Evolutionary conservation across 1,140 invertebrate species (phyloP), one percentile per base, ranked within the genome.

Genomic region (Planococcus citri): DNA sequence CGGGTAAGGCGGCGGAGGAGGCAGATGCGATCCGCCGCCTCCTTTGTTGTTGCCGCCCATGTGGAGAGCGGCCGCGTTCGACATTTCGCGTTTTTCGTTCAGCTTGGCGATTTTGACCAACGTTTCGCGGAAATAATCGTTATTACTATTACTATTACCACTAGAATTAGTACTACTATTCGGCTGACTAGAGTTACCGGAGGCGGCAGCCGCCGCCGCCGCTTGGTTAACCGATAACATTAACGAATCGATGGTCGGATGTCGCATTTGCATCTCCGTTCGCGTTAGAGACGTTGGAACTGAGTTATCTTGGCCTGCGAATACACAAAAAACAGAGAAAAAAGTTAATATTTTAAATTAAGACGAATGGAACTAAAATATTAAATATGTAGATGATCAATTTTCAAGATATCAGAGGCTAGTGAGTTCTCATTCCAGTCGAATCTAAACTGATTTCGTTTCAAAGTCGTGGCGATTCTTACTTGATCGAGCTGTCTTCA

Each of bases 61-160:
- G 41, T 51, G 41, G 17, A 51, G 41, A 3, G 10, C 60, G 22
- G 60, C 60, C 3, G 10, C 24, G 2, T 4, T 9, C 60, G 60
- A 24, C 12, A 64, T 64, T 3, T 64, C 60, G 60, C 60, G 60
- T 64, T 64, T 64, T 25, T 64, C 60, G 60, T 64, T 81, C 64
- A 83, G 78, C 77, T 87, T 88, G 1, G 87, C 87, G 75, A 89
- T 88, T 75, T 89, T 86, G 2, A 89, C 83, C n/a, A 90, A 79
- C 21, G 89, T 86, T 73, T 90, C 88, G 75, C 88, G 89, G 75
- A 88, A 90, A 70, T 85, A 87, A 71, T 83, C 73, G 27, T 69
- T 69, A 38, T 29, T 38, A 22, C 21, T 64, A 25, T 9, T 25
- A 27, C 17, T 58, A 22, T 22, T 58, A n/a, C 51, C 17, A 22